Conservation (phyloP, 23 tunicate genomes). For the Corella eumyota region DNA sequence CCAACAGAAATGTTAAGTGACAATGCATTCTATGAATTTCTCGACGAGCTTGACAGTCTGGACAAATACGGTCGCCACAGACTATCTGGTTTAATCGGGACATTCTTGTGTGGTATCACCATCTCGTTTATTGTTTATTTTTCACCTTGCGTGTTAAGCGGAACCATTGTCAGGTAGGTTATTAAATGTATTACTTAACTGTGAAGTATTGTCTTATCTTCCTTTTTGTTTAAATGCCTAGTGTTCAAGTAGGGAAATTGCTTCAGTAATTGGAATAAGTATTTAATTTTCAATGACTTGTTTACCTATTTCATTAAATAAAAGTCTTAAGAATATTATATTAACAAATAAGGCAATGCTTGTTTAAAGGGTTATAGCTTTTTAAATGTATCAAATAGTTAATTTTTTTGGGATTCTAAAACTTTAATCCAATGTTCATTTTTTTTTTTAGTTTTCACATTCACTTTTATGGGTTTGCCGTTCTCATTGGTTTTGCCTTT, state of each 20-base stretch:
- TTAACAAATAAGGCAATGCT: no score
- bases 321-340: no score
- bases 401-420: neutral
- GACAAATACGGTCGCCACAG: conserved; percentile 59
- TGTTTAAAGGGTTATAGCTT: no score
- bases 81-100: conserved; percentile 28
- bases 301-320: neutral
- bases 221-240: neutral
- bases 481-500: conserved; percentile 47
- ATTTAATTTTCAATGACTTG: neutral
- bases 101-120: conserved; percentile 20
- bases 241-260: neutral
- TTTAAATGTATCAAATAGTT: no score
- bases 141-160: conserved; percentile 56
- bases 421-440: neutral
- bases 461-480: conserved; percentile 62
- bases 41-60: conserved; percentile 71
- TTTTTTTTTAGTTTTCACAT: conserved; percentile 49
- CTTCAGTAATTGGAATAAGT: no score
- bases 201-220: neutral
- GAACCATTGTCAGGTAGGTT: conserved; percentile 46
- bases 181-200: neutral
- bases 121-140: conserved; percentile 38
- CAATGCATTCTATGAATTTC: conserved; percentile 59
- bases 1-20: conserved; percentile 63